Conservation (phyloP, 2,113 vertebrate genomes). For the Catharus bicknelli region DNA sequence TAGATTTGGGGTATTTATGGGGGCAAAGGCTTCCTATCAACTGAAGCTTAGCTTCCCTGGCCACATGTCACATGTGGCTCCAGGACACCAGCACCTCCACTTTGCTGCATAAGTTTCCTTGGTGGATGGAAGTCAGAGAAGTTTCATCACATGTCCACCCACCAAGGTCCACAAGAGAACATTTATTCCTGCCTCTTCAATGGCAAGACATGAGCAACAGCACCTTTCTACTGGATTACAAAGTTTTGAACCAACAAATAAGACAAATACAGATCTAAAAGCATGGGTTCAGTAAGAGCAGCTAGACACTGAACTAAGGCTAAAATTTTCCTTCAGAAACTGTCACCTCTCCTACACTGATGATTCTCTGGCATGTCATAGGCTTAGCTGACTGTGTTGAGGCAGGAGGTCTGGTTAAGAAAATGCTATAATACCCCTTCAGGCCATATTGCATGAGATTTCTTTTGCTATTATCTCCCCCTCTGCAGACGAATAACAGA, state of each 20-base stretch:
- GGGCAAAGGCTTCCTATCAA: not conserved
- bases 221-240: not conserved
- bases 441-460: not conserved
- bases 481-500: not conserved
- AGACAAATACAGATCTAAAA: not conserved
- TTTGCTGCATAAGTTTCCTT: not conserved
- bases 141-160: not conserved
- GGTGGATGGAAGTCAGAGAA: not conserved
- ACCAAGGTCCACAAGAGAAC: not conserved
- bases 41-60: not conserved
- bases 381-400: not conserved
- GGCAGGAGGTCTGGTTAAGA: not conserved
- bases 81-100: not conserved
- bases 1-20: not conserved
- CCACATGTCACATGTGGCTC: fast-evolving
- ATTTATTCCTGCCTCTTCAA: not conserved
- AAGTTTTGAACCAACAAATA: not conserved
- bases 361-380: not conserved
- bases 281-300: not conserved
- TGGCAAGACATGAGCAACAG: not conserved
- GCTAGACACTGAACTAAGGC: not conserved
- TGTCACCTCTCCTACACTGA: not conserved
- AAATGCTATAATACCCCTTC: not conserved
- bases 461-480: not conserved
- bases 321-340: not conserved